These are phyloP conservation scores for Phytoseiulus persimilis DNA, from an alignment of 2,888 invertebrate species.

Conservation along the genomic window DNA sequence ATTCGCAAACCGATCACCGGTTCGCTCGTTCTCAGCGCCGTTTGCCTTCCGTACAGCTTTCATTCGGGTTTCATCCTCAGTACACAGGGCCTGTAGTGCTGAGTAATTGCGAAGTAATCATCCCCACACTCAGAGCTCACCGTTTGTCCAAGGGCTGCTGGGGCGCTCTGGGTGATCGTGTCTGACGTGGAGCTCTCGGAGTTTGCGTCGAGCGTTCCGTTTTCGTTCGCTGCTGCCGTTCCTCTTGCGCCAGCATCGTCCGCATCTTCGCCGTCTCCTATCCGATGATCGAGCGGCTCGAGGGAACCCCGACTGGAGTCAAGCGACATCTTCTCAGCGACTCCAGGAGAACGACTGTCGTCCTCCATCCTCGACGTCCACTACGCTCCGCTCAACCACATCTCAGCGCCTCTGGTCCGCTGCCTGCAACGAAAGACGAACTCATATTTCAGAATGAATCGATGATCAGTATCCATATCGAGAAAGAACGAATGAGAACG, in stretches of 20 bases:
- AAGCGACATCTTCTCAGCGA: not conserved
- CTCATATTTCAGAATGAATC: not conserved
- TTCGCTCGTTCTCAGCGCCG: too few species aligned
- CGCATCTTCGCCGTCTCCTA: not conserved
- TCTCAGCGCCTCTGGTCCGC: not conserved
- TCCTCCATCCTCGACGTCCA: not conserved
- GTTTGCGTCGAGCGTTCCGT: not conserved
- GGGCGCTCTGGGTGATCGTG: constrained; percentile 11
- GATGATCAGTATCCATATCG: not conserved
- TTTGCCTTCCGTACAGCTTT: too few species aligned
- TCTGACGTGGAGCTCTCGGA: not conserved
- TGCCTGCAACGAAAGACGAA: not conserved
- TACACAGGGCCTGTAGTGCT: too few species aligned
- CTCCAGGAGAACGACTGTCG: not conserved
- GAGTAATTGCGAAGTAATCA: too few species aligned
- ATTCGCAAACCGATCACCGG: too few species aligned
- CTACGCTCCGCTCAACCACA: not conserved
- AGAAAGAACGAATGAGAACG: too few species aligned
- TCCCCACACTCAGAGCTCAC: not conserved
- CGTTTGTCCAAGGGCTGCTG: constrained; percentile 8
- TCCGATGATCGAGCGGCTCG: not conserved
- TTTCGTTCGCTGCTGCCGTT: not conserved
- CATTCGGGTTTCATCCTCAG: too few species aligned
- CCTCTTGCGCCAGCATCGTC: not conserved
- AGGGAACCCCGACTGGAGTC: not conserved